Evolutionary conservation across 2,888 invertebrate genomes (phyloP).

Genomic region (Hemaris fuciformis): DNA sequence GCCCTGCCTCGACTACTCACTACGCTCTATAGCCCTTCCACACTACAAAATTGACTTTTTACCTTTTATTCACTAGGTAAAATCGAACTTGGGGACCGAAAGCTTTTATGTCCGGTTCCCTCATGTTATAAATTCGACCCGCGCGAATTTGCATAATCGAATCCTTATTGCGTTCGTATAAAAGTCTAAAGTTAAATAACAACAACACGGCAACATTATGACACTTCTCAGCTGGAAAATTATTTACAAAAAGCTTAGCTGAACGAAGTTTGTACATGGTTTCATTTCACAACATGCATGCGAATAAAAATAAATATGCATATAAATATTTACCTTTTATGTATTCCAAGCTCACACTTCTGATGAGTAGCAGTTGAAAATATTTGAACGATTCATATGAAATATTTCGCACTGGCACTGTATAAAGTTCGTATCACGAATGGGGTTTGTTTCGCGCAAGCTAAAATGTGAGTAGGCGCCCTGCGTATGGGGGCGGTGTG

Average conservation of each 20-base stretch:
- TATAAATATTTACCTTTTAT: constrained; percentile 15
- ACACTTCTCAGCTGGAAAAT: background rate
- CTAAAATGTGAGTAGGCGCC: constrained; percentile 44
- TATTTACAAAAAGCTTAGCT: constrained; percentile 19
- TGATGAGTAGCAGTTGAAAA: constrained; percentile 23
- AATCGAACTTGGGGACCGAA: constrained; percentile 74
- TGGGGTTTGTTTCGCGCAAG: constrained; percentile 65
- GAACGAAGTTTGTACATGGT: background rate
- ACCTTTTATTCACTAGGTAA: constrained; percentile 79
- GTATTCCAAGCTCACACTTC: constrained; percentile 42
- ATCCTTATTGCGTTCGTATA: background rate
- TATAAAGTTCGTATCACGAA: constrained; percentile 62
- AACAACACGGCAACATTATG: background rate
- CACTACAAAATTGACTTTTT: constrained; percentile 78
- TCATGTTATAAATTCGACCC: constrained; percentile 31
- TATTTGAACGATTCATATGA: constrained; percentile 40
- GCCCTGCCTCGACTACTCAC: constrained; percentile 78
- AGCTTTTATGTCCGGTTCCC: constrained; percentile 53
- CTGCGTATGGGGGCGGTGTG: constrained; percentile 73
- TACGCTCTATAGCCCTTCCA: constrained; percentile 75
- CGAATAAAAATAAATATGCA: constrained; percentile 18
- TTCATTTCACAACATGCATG: background rate
- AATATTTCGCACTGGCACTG: constrained; percentile 66
- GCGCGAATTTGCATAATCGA: constrained; percentile 25
- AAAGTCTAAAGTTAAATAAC: background rate